Conservation (phyloP, 2,888 invertebrate species). For the Sphaerophoria taeniata region DNA sequence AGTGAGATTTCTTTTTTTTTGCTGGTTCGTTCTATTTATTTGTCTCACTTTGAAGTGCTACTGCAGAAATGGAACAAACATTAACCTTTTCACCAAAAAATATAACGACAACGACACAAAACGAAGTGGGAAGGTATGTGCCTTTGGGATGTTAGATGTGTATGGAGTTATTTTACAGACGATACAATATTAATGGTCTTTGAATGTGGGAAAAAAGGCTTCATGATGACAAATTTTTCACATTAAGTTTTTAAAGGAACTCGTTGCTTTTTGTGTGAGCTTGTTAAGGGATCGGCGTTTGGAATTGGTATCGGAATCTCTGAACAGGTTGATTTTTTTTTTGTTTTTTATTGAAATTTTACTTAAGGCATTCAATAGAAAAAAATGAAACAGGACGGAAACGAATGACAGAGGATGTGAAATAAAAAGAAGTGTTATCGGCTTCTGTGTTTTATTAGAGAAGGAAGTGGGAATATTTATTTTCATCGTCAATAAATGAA, state of each 20-base stretch:
- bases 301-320: conserved; percentile 4
- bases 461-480: not conserved
- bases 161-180: conserved; percentile 31
- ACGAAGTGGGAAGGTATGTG: not conserved
- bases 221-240: conserved; percentile 39
- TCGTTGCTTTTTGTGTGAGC: conserved; percentile 6
- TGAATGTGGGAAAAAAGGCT: conserved; percentile 28
- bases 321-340: conserved; percentile 37
- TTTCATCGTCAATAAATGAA: not conserved
- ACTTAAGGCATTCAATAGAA: conserved; percentile 3
- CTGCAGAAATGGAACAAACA: conserved; percentile 62
- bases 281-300: not conserved
- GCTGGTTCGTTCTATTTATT: conserved; percentile 47
- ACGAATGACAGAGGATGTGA: not conserved
- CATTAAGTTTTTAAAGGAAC: conserved; percentile 36
- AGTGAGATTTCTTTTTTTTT: not conserved
- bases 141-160: conserved; percentile 9
- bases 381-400: not conserved
- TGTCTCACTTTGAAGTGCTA: conserved; percentile 70
- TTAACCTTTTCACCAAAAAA: conserved; percentile 50
- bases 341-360: too few species aligned
- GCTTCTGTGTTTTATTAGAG: not conserved
- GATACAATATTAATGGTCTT: conserved; percentile 42
- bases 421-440: conserved; percentile 5
- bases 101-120: conserved; percentile 8